Base-by-base conservation (phyloP, 2,113 vertebrate genomes). In the Donacobius atricapilla region DNA sequence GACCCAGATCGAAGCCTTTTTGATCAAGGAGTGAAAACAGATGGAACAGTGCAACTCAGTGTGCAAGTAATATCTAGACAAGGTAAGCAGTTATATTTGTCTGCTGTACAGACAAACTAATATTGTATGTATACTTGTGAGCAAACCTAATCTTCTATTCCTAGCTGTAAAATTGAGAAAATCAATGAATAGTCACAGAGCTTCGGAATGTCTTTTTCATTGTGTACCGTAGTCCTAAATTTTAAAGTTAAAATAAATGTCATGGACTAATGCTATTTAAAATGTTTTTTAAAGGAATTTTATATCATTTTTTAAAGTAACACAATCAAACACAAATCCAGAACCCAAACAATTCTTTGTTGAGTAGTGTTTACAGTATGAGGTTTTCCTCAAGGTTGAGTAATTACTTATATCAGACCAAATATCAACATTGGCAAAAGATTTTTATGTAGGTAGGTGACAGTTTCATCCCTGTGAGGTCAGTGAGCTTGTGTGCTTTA, bases 1-100 rank as follows among this genome's bases (percentile, higher is more conserved):
- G 99, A 99, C 93, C 99, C 99, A 40, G 99, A 99, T 80, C 98
- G 99, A 96, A 99, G 99, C 96, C 98, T 99, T 83, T 99, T 99
- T 93, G 99, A 99, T 96, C 99, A 99, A 97, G 99, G 99, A 95
- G 99, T 99, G 28, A 99, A 99, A 97, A 99, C 99, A 82, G 99
- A 99, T 95, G 99, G 99, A 95, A 99, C 99, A 35, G 99, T 99
- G 77, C 99, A 99, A 95, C 99, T 99, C 92, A 99, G 99, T 85
- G 98, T 99, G 93, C 99, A 99, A 97, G 99, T 99, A 82, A 98
- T 99, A 98, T 98, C 99, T 94, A 99, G 99, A 94, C 99, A 98
- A 99, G 99, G 99, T 99, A 97, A 97, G 96, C 76, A 66, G 39
- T 66, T 66, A 20, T 0, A 4, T 87, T 94, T 87, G 13, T 75